Evolutionary conservation across 2,113 vertebrate species (phyloP), one percentile per base, ranked within the genome.

Genomic region (Hucho hucho): DNA sequence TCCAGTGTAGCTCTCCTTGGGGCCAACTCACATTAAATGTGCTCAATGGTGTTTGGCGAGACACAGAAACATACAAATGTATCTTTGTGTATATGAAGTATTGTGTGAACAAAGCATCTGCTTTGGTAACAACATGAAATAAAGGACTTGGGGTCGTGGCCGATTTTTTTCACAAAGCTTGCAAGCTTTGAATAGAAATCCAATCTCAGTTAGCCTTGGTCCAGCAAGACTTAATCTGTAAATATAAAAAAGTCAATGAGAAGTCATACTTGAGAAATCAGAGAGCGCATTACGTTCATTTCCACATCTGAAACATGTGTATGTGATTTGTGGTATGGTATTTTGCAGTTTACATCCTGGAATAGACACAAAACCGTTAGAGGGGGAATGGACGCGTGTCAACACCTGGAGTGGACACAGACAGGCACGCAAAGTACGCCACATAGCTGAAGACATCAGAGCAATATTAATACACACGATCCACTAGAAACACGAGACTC

Each of bases 381-480:
- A 75, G 75, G 16, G 7, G 73, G 67, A 80, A 77, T 2, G 61
- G 72, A 69, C 1, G 11, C 4, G 1, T 75, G 83, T 82, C 78
- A 80, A 70, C 80, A 83, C 85, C 81, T 84, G 82, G 58, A 79
- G 32, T 70, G n/a, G 66, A 46, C 58, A 12, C 75, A 74, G 63
- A 53, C 53, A n/a, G 73, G 72, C 64, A 46, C 0, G 79, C 24
- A 53, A 53, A 28, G 75, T 77, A 59, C 6, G 56, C 26, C 64
- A 11, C 64, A 59, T 28, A 61, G 66, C 53, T 6, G 64, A 16
- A 58, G 80, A 81, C 69, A 74, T 20, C 75, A 63, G 75, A 85
- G 56, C 1, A 20, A 28, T 64, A 1, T 5, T 14, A 69, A 71
- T 59, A 61, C 82, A 63, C 32, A 13, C 65, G 74, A 75, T 29